Evolutionary conservation across 2,113 vertebrate species (phyloP), one percentile per base, ranked within the genome.

Genomic region (Clarias magur): DNA sequence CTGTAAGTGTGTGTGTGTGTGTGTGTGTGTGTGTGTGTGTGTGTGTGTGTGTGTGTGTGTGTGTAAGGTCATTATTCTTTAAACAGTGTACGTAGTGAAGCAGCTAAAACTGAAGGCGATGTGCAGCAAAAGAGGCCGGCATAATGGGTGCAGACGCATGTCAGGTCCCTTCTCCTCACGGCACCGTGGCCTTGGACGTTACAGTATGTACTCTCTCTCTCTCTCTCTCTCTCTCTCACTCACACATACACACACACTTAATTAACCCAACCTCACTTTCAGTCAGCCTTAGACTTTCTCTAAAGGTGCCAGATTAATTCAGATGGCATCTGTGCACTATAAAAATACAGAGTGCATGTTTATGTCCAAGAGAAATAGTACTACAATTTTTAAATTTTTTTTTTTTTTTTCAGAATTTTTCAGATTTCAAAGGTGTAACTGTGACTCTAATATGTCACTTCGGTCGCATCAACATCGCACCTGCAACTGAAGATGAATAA

Each of bases 131-230:
- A 87, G 67, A 86, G 84, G 80, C 34, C 57, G 48, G 85, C 3
- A 82, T 94, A 95, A 95, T 95, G 93, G 92, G 91, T 90, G 34
- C 91, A 91, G 94, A 94, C 94, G 93, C 93, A 94, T 93, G 94
- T 95, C 95, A 94, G 90, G 85, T 92, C 87, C 87, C 90, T 93
- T 87, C 90, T 84, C 87, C 91, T 94, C 93, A 95, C 88, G 85
- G 34, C 57, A 65, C 83, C 67, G 63, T 85, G 67, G 68, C 90
- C 91, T 91, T 87, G 91, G 89, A 92, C 82, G 30, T 90, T 72
- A 34, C 30, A 34, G 30, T 34, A 79, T 88, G 85, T 42, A 67
- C 78, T 65, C 38, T 27, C 68, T 19, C 5, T 81, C 56, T 62
- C 56, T 62, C 68, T 75, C 19, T 3, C 68, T 75, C 65, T 30